Conservation (phyloP, 1,140 invertebrate species). For the Diorhabda elongata region DNA sequence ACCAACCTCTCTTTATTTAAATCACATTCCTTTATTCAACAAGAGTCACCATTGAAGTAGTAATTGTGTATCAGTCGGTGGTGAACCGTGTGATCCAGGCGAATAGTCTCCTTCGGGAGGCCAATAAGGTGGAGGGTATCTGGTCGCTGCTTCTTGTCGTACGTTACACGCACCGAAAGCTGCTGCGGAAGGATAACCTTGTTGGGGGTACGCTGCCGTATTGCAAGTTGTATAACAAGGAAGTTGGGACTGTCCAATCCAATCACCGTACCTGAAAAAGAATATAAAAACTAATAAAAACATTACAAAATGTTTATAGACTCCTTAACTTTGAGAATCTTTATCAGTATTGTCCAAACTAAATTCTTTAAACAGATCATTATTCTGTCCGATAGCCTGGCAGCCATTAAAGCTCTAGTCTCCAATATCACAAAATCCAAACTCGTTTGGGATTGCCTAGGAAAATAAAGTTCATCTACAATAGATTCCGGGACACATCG, state of each 20-base stretch:
- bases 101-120: conserved; percentile 42
- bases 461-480: too few species aligned
- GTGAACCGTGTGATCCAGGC: conserved; percentile 35
- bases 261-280: conserved; percentile 31
- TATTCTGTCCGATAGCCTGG: too few species aligned
- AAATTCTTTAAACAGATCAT: too few species aligned
- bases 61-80: conserved; percentile 40
- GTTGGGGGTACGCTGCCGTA: conserved; percentile 40
- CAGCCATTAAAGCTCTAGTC: too few species aligned
- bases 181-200: conserved; percentile 40
- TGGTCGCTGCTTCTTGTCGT: conserved; percentile 35
- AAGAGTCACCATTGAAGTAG: conserved; percentile 43
- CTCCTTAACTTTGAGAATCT: too few species aligned
- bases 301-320: too few species aligned
- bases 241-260: conserved; percentile 46
- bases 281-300: background rate
- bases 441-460: too few species aligned
- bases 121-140: conserved; percentile 44
- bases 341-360: too few species aligned
- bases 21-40: conserved; percentile 6
- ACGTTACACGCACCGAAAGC: conserved; percentile 41
- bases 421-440: too few species aligned
- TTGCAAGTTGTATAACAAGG: conserved; percentile 38
- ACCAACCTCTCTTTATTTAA: background rate
- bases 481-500: too few species aligned